Evolutionary conservation across 2,888 invertebrate genomes (phyloP).

Genomic region (Polia nebulosa): DNA sequence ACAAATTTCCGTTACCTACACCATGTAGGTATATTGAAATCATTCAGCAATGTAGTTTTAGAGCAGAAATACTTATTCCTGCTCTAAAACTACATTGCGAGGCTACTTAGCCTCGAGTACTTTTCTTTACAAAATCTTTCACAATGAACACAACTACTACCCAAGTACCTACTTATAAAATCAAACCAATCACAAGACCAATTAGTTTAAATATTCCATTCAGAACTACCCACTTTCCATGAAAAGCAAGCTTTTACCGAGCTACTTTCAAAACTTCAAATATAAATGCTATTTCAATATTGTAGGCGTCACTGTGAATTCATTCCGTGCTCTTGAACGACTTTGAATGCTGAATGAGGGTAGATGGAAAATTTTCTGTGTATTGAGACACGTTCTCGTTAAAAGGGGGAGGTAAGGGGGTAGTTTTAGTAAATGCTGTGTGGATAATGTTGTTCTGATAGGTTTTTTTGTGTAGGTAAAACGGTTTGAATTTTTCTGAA

Average conservation of each 20-base stretch:
- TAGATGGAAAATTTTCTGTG: not conserved
- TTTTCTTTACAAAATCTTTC: not conserved
- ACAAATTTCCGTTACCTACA: too few relatives aligned
- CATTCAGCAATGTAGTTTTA: too few relatives aligned
- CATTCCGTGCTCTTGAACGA: constrained; percentile 1
- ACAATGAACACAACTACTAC: not conserved
- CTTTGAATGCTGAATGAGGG: not conserved
- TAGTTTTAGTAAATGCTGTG: not conserved
- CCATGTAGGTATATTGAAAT: too few relatives aligned
- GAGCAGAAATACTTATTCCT: too few relatives aligned
- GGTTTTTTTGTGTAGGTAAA: not conserved
- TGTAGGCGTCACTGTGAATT: constrained; percentile 28
- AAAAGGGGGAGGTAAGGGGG: too few relatives aligned
- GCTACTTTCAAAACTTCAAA: not conserved
- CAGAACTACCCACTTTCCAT: not conserved
- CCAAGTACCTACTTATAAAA: not conserved
- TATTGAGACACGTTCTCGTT: not conserved
- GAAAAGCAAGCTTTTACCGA: not conserved
- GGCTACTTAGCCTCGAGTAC: too few relatives aligned
- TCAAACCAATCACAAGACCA: not conserved
- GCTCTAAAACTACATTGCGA: too few relatives aligned
- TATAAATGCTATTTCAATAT: constrained; percentile 16
- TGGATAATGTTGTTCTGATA: not conserved
- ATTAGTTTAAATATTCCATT: constrained; percentile 17
- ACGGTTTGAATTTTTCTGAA: not conserved